Base-by-base conservation (phyloP, 2,797 vertebrate species). In the Thaleichthys pacificus region DNA sequence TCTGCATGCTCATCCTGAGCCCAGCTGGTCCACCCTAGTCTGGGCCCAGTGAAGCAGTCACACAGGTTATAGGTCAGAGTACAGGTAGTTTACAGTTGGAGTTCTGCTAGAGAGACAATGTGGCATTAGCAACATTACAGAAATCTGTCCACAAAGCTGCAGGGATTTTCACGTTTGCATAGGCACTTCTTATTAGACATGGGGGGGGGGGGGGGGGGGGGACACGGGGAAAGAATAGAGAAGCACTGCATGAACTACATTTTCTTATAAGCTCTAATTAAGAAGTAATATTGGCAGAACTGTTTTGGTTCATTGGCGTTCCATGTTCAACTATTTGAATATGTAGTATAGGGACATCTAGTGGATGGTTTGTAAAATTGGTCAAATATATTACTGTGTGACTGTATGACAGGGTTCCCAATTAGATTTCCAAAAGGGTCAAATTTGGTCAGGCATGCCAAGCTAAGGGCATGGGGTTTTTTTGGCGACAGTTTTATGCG, bases 341-440 rank as follows among this genome's bases (percentile, higher is more conserved):
- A n/a, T 56, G 54, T 58, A 15, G 26, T 57, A 58, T n/a, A n/a
- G 9, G 7, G 66, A 21, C 66, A 57, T 57, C 51, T 35, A 68
- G 66, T 68, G 66, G 66, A 28, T 11, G 51, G 12, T 32, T 30
- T 57, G 26, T 21, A 68, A n/a, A 35, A 32, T 5, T 68, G 66
- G 19, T 54, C 15, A n/a, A n/a, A 19, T 42, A 42, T 42, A 12
- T 12, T 42, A 42, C 38, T 42, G 9, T 2, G 12, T 12, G 38
- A 42, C 38, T 42, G 9, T 2, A 42, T 12, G 38, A 42, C 35
- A 38, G 6, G 30, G 30, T 5, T 24, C 24, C 24, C 24, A 24
- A 24, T 24, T 24, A 24, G 22, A 24, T 24, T 24, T 24, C 22
- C 22, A 24, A 24, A 28, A 28, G 26, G 26, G 2, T 2, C 26